Evolutionary conservation across 1,140 invertebrate genomes (phyloP).

Genomic region (Orius insidiosus): DNA sequence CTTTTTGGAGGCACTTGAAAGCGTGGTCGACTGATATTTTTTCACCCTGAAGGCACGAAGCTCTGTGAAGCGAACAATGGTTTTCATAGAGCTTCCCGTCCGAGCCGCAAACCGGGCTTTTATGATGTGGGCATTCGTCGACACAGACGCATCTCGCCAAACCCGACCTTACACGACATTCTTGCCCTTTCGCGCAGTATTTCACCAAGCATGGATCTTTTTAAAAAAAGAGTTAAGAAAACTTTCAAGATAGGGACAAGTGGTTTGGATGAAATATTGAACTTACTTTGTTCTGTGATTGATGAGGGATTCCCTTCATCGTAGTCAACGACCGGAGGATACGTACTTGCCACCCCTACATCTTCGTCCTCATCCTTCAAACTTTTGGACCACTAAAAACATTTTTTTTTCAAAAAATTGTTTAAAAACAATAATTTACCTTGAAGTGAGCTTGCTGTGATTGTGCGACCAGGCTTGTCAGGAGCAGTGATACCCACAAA

Average conservation of each 20-base stretch:
- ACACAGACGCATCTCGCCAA: constrained; percentile 44
- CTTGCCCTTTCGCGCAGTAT: constrained; percentile 47
- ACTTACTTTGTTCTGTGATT: constrained; percentile 14
- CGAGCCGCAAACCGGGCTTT: constrained; percentile 45
- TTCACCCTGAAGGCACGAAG: constrained; percentile 40
- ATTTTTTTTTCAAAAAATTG: too few species aligned
- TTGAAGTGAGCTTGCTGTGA: too few species aligned
- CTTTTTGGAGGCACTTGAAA: constrained; percentile 19
- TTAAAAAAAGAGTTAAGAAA: background rate
- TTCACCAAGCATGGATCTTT: constrained; percentile 43
- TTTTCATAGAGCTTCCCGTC: constrained; percentile 54
- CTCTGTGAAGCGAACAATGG: constrained; percentile 56
- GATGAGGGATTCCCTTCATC: constrained; percentile 7
- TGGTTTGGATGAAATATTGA: background rate
- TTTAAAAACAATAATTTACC: too few species aligned
- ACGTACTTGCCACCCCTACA: background rate
- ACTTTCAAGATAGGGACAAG: background rate
- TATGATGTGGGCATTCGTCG: constrained; percentile 31
- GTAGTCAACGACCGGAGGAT: constrained; percentile 1
- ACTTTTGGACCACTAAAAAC: background rate
- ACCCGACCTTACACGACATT: constrained; percentile 36
- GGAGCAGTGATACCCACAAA: too few species aligned
- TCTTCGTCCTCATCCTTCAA: background rate
- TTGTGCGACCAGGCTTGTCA: too few species aligned
- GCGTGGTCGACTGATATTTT: constrained; percentile 35